Percentiles rank a stretch among this genome's conserved stretches.
Conservation (phyloP, 2,797 vertebrate species). For the Esox lucius region DNA sequence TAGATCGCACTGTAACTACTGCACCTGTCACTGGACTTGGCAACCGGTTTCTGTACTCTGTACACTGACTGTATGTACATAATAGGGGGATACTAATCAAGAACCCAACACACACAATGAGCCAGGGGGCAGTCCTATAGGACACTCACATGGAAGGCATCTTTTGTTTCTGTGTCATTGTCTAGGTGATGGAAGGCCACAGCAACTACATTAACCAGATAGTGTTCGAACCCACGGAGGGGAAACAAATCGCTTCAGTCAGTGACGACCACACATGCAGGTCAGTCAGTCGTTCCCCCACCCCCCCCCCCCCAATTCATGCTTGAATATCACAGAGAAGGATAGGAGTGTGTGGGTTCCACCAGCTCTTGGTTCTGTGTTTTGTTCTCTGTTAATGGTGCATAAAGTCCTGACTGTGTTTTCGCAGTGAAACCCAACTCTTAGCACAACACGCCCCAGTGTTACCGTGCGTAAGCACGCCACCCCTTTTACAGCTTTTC, state of each 20-base stretch:
- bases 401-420: conserved; percentile 76
- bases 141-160: background rate
- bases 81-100: conserved; percentile 25
- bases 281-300: too few relatives aligned
- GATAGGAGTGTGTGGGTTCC: conserved; percentile 40
- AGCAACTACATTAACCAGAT: conserved; percentile 93
- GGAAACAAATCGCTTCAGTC: conserved; percentile 93
- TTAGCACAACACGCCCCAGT: conserved; percentile 71
- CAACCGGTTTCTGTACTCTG: conserved; percentile 30
- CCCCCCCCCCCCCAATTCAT: background rate
- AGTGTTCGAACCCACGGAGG: conserved; percentile 91
- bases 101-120: conserved; percentile 16
- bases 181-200: conserved; percentile 89
- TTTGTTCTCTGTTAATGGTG: conserved; percentile 81
- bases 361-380: conserved; percentile 64
- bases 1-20: background rate
- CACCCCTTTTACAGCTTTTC: conserved; percentile 61
- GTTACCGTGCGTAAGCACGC: conserved; percentile 69
- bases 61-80: conserved; percentile 42
- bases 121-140: conserved; percentile 13
- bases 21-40: conserved; percentile 36
- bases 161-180: conserved; percentile 24
- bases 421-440: conserved; percentile 75
- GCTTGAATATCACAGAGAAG: conserved; percentile 14
- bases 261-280: conserved; percentile 98